Evolutionary conservation across 2,888 invertebrate genomes (phyloP).

Genomic region (Thecocarcelia acutangulata): DNA sequence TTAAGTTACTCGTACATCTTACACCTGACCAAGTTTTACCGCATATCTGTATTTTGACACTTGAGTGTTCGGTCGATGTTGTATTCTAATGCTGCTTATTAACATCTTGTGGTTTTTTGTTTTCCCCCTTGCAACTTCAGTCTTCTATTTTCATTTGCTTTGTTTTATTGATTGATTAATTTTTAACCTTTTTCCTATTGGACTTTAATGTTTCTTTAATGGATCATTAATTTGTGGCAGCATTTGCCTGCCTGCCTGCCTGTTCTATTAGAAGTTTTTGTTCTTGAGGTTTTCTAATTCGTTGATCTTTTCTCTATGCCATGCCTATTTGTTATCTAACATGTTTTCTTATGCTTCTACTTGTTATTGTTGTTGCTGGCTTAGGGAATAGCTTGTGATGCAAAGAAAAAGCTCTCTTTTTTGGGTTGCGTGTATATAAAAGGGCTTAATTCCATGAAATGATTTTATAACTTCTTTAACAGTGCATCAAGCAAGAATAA

Average conservation of each 20-base stretch:
- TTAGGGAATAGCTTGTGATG: conserved; percentile 48
- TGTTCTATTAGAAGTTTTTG: conserved; percentile 40
- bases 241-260: conserved; percentile 41
- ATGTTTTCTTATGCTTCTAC: conserved; percentile 19
- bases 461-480: conserved; percentile 55
- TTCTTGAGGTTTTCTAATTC: conserved; percentile 43
- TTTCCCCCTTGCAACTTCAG: neutral
- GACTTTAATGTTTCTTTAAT: conserved; percentile 40
- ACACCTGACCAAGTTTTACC: no score
- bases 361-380: conserved; percentile 42
- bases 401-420: neutral
- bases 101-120: neutral
- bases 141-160: conserved; percentile 5
- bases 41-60: no score
- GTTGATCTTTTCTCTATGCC: conserved; percentile 35
- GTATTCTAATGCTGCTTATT: no score
- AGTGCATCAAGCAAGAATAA: conserved; percentile 55
- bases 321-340: conserved; percentile 29
- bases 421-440: conserved; percentile 57
- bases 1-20: no score
- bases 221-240: conserved; percentile 53
- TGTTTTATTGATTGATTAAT: conserved; percentile 13
- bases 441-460: conserved; percentile 6
- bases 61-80: no score
- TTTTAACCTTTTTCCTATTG: conserved; percentile 46